phyloP scores from a whole-genome alignment of 2,888 invertebrate species.

The Pterostichus niger region DNA sequence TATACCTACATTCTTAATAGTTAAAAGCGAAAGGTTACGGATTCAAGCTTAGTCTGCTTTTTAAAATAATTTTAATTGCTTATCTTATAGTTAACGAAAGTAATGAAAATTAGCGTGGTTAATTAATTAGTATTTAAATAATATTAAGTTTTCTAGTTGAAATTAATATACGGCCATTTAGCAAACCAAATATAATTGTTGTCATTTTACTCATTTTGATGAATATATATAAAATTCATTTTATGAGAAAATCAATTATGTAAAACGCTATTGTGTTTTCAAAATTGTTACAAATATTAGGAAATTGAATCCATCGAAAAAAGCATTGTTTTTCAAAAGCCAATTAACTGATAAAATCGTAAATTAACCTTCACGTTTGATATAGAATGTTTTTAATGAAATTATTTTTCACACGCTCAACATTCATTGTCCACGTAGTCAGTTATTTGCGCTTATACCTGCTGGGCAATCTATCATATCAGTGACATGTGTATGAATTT shows the following conservation, averaged over 20 bases:
- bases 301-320: constrained; percentile 37
- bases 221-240: constrained; percentile 19
- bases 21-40: too few relatives aligned
- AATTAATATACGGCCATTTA: too few relatives aligned
- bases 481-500: constrained; percentile 76
- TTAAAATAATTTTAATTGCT: too few relatives aligned
- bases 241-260: constrained; percentile 36
- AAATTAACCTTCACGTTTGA: constrained; percentile 55
- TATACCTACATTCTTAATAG: too few relatives aligned
- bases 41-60: too few relatives aligned
- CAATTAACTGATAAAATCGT: constrained; percentile 63
- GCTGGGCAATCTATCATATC: constrained; percentile 75
- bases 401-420: constrained; percentile 59
- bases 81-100: too few relatives aligned
- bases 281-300: constrained; percentile 41
- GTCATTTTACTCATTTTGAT: neutral
- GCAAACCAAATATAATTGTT: too few relatives aligned
- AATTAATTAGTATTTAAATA: too few relatives aligned
- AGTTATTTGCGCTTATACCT: constrained; percentile 73
- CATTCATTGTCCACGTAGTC: constrained; percentile 58
- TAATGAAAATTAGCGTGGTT: too few relatives aligned
- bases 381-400: constrained; percentile 54
- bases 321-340: constrained; percentile 56
- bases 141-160: too few relatives aligned
- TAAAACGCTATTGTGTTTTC: constrained; percentile 40